A percentile compares a stretch with the other conserved stretches of the same genome.
Conservation (phyloP, 30 jellyfish, hydroid and myxozoan species). For the Turritopsis dohrnii region DNA sequence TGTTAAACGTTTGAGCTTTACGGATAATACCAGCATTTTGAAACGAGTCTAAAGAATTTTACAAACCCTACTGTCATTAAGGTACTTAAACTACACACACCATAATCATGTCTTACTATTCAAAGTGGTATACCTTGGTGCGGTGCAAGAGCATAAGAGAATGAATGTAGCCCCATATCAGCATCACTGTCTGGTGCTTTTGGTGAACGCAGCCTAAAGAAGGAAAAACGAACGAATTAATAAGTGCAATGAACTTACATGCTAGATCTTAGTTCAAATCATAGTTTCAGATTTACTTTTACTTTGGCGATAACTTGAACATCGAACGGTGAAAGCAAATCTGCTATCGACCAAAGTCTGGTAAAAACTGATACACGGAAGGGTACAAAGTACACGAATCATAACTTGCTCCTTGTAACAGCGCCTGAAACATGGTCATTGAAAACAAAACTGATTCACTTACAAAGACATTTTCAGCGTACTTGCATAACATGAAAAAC, state of each 20-base stretch:
- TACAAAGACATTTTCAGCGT: conserved; percentile 70
- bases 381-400: too few relatives aligned
- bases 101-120: background rate
- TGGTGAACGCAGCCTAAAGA: conserved; percentile 64
- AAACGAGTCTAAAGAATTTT: conserved; percentile 45
- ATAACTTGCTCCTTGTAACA: too few relatives aligned
- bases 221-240: background rate
- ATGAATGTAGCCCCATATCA: conserved; percentile 60
- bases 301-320: too few relatives aligned
- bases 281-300: background rate
- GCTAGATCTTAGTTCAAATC: background rate
- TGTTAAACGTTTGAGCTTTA: conserved; percentile 54
- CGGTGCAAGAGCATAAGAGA: conserved; percentile 63
- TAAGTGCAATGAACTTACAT: background rate
- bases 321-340: too few relatives aligned
- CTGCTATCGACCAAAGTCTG: too few relatives aligned
- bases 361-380: too few relatives aligned
- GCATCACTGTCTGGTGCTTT: conserved; percentile 81
- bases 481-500: conserved; percentile 57
- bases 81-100: background rate
- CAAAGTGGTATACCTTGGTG: conserved; percentile 42
- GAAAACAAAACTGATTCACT: conserved; percentile 49
- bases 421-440: too few relatives aligned
- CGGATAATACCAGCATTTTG: conserved; percentile 72
- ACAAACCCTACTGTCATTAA: background rate